Base-by-base conservation (phyloP, 2,888 invertebrate genomes). In the Patella pellucida region DNA sequence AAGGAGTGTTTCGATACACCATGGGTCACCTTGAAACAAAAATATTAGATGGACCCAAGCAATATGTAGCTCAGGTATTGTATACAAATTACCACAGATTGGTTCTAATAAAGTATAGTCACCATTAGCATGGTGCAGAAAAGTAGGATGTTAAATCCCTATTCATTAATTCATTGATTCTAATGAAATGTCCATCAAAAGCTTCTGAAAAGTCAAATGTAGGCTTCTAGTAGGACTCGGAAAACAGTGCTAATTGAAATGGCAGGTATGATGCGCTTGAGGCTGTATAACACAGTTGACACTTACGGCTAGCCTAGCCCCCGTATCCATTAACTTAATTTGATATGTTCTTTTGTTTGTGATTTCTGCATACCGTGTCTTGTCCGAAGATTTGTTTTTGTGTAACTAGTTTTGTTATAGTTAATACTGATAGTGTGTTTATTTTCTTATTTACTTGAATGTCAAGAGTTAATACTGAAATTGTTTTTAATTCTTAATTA, bases 21-120 rank as follows among this genome's bases (percentile, higher is more conserved):
- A 84, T 92, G 52, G 85, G 86, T 70, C 85, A 88, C 70, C 79
- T 91, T n/a, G 78, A 89, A 52, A 88, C 87, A 2, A 89, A 88
- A 78, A 83, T 90, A 52, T 79, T 92, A 51, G 85, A 87, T 23
- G 92, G 92, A 31, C 80, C 86, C 52, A 90, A 88, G 77, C 81
- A 83, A 52, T 92, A 91, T 83, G 86, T 92, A 52, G 89, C 89
- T 15, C 91, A 91, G 86, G 88, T 89, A 81, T 77, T 27, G n/a
- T 51, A 71, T 23, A 27, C n/a, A 52, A 50, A n/a, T 51, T 71
- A 54, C 52, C 52, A 56, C 56, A n/a, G 52, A 23, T 54, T 19
- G 9, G 19, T 23, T 52, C 11, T 51, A 15, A 16, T 52, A 71
- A 71, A n/a, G 16, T 41, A 41, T 41, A 9, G 7, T 41, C 41